phyloP scores from a whole-genome alignment of 1,140 invertebrate species.

The Ctenoplectra terminalis region DNA sequence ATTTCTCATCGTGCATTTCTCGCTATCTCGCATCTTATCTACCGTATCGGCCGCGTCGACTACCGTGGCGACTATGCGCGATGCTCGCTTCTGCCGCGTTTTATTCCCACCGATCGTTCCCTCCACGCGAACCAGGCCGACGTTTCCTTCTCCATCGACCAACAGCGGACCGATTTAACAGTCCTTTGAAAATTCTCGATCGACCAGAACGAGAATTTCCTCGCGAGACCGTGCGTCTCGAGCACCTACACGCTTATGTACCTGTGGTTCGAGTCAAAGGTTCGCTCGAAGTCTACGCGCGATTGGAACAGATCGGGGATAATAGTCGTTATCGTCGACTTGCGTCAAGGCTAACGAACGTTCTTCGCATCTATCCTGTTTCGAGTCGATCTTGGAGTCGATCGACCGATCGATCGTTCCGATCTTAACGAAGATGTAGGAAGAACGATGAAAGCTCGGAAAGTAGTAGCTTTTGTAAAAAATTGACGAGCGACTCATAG shows the following conservation, averaged over 20 bases:
- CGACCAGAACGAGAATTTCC: too few species aligned
- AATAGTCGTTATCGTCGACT: too few species aligned
- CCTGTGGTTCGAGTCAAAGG: slow-evolving; percentile 12
- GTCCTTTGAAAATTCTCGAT: slow-evolving; percentile 4
- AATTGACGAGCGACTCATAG: not conserved
- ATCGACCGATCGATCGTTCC: too few species aligned
- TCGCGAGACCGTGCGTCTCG: too few species aligned
- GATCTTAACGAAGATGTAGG: too few species aligned
- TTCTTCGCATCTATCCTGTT: too few species aligned
- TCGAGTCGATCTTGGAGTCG: too few species aligned
- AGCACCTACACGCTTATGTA: not conserved
- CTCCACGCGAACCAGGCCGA: slow-evolving; percentile 5
- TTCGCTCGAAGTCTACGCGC: not conserved
- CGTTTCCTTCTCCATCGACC: not conserved
- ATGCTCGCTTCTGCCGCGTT: slow-evolving; percentile 26
- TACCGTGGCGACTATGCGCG: slow-evolving; percentile 17
- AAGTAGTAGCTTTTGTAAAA: too few species aligned
- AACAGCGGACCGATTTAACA: slow-evolving; percentile 1
- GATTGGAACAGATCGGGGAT: too few species aligned
- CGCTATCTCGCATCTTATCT: slow-evolving; percentile 51
- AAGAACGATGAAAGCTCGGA: too few species aligned
- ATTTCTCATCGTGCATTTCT: slow-evolving; percentile 56
- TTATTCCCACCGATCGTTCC: slow-evolving; percentile 39
- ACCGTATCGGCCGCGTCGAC: slow-evolving; percentile 27
- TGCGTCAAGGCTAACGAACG: too few species aligned